Percentiles rank a stretch among this genome's conserved stretches.
Conservation (phyloP, 1,140 invertebrate genomes). For the Camponotus vicinus region DNA sequence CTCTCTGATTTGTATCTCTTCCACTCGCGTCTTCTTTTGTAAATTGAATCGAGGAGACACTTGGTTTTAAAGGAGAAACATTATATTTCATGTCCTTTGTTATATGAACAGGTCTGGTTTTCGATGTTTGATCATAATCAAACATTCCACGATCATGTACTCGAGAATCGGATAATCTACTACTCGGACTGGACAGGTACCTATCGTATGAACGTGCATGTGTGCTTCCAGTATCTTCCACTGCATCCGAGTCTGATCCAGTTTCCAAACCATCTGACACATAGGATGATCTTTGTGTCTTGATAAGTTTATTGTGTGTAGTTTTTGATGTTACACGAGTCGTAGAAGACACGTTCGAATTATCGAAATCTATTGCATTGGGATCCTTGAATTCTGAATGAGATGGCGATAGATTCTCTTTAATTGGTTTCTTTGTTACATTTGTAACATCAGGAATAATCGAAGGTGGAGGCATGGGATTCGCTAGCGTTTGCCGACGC, state of each 20-base stretch:
- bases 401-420: slow-evolving; percentile 71
- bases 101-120: slow-evolving; percentile 64
- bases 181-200: slow-evolving; percentile 66
- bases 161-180: slow-evolving; percentile 67
- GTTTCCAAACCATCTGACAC: slow-evolving; percentile 88
- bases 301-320: slow-evolving; percentile 78
- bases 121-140: slow-evolving; percentile 62
- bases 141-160: slow-evolving; percentile 59
- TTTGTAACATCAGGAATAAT: slow-evolving; percentile 48
- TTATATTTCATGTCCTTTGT: slow-evolving; percentile 75
- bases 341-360: slow-evolving; percentile 40
- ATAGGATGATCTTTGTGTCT: slow-evolving; percentile 82
- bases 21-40: slow-evolving; percentile 67
- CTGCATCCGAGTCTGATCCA: slow-evolving; percentile 86
- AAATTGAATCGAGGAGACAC: slow-evolving; percentile 74
- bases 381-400: slow-evolving; percentile 75
- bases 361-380: slow-evolving; percentile 65
- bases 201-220: slow-evolving; percentile 57
- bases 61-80: slow-evolving; percentile 73
- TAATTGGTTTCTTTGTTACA: slow-evolving; percentile 70
- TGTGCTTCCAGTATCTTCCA: slow-evolving; percentile 75
- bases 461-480: slow-evolving; percentile 84
- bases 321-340: slow-evolving; percentile 70
- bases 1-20: slow-evolving; percentile 71
- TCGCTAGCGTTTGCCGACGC: slow-evolving; percentile 83